These are phyloP conservation scores for Pithecia hirsuta DNA, from an alignment of 2,797 vertebrate species.

Conservation along the genomic window DNA sequence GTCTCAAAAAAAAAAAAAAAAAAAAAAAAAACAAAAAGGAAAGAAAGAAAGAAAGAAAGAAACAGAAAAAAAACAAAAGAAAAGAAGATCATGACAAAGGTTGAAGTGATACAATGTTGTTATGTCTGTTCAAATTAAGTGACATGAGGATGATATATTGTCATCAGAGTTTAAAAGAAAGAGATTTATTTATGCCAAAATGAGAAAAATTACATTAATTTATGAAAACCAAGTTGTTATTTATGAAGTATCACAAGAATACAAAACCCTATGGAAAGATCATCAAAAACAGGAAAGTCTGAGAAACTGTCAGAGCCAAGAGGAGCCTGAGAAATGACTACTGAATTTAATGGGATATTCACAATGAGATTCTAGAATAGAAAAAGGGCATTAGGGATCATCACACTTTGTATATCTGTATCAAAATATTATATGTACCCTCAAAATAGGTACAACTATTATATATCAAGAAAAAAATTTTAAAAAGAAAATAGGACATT, in stretches of 20 bases:
- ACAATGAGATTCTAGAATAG: not conserved
- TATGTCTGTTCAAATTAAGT: conserved; percentile 3
- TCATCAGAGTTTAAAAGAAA: conserved; percentile 25
- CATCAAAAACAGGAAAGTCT: not conserved
- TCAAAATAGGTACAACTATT: not conserved
- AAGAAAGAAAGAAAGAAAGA: no score
- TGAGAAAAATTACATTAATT: conserved; percentile 1
- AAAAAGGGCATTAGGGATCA: not conserved
- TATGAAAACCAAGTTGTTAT: conserved; percentile 1
- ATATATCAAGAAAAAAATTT: no score
- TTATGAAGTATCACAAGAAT: not conserved
- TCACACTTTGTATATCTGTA: not conserved
- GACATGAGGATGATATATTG: not conserved
- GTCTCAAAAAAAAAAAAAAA: no score
- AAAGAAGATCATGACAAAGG: not conserved
- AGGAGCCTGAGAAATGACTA: not conserved
- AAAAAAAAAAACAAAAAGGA: no score
- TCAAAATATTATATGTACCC: not conserved
- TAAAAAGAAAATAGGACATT: not conserved
- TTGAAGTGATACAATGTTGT: not conserved
- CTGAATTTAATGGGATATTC: not conserved
- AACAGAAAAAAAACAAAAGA: not conserved
- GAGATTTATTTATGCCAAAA: not conserved
- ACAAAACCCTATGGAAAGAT: not conserved
- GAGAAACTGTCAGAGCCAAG: not conserved